A percentile compares a stretch with the other conserved stretches of the same genome.
phyloP scores from a whole-genome alignment of 2,113 vertebrate genomes.

The Archocentrus centrarchus region DNA sequence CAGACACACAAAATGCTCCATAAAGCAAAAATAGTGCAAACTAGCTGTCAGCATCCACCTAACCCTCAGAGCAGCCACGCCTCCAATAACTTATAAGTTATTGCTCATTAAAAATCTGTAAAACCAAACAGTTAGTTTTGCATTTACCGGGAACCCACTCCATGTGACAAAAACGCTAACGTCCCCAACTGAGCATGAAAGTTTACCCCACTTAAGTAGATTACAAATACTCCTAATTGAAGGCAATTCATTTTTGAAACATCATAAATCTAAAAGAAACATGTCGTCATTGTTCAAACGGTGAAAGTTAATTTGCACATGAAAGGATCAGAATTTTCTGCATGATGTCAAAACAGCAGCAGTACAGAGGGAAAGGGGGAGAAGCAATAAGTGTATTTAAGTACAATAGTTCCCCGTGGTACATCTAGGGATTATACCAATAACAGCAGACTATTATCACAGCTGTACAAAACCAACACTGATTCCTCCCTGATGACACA shows the following conservation, averaged over 20 bases:
- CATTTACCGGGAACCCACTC: too few relatives aligned
- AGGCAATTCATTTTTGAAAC: not conserved
- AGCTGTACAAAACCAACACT: constrained; percentile 21
- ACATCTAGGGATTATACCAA: constrained; percentile 45
- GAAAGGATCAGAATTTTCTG: constrained; percentile 15
- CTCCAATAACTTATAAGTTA: not conserved
- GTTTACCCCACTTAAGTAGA: not conserved
- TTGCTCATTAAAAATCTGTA: not conserved
- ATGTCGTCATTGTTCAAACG: not conserved
- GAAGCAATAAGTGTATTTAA: constrained; percentile 47
- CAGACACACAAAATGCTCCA: not conserved
- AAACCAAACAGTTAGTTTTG: not conserved
- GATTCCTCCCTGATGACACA: constrained; percentile 36
- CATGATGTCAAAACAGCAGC: constrained; percentile 20
- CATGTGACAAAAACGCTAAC: not conserved
- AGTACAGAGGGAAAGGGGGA: not conserved
- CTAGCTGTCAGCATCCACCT: not conserved
- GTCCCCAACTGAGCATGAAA: not conserved
- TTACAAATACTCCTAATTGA: not conserved
- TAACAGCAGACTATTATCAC: constrained; percentile 54
- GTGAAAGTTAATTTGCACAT: constrained; percentile 26
- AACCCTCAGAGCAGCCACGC: rapidly evolving
- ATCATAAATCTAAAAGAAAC: not conserved
- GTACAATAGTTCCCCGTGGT: constrained; percentile 20
- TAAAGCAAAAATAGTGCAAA: not conserved